These are phyloP conservation scores for Aplocera efformata DNA, from an alignment of 2,888 invertebrate species.

Conservation along the genomic window DNA sequence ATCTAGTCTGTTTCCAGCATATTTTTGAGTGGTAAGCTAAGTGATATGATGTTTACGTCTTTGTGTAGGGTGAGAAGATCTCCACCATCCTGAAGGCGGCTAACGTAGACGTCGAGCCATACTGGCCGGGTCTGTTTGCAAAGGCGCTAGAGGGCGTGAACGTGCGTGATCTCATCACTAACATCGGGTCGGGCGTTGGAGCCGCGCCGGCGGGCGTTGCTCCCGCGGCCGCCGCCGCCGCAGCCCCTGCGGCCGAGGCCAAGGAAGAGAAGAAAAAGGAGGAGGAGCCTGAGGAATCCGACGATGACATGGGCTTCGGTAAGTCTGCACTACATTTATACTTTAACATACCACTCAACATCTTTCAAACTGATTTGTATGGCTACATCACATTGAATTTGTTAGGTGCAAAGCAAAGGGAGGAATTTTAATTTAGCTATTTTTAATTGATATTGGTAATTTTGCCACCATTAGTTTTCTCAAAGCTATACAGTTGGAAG, in stretches of 20 bases:
- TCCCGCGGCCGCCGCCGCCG: constrained; percentile 83
- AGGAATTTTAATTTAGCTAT: no score
- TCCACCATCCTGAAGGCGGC: constrained; percentile 98
- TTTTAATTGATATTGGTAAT: no score
- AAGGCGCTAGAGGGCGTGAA: constrained; percentile 97
- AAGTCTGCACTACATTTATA: no score
- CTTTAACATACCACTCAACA: no score
- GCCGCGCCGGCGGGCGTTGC: constrained; percentile 88
- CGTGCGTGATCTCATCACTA: constrained; percentile 95
- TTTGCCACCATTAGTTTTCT: no score
- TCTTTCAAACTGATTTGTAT: no score
- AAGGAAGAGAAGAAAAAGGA: constrained; percentile 90
- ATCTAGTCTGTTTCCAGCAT: background rate
- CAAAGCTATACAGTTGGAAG: no score
- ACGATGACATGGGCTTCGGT: constrained; percentile 97
- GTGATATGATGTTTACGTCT: constrained; percentile 16
- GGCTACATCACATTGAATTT: no score
- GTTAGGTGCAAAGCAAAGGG: no score
- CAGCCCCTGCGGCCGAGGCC: constrained; percentile 84
- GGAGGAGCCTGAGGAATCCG: constrained; percentile 89
- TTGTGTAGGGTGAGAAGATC: constrained; percentile 94
- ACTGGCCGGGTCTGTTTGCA: constrained; percentile 99
- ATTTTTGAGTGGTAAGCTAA: constrained; percentile 8
- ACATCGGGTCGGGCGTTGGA: constrained; percentile 95
- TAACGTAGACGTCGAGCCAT: constrained; percentile 97